Evolutionary conservation across 2,888 invertebrate species (phyloP).

Genomic region (Charanyca ferruginea): DNA sequence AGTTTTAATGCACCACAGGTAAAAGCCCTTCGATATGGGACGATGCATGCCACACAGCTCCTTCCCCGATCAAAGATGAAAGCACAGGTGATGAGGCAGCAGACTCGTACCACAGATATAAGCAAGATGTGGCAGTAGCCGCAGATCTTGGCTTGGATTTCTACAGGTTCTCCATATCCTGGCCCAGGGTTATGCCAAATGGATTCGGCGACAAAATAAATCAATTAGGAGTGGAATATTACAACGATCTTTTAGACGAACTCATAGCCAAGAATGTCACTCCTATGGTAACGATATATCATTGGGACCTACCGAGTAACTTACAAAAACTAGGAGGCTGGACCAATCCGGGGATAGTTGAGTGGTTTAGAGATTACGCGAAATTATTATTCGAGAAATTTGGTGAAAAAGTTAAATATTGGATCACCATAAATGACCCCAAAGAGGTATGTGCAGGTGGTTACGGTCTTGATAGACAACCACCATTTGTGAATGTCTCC

Average conservation of each 20-base stretch:
- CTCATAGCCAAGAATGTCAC: conserved; percentile 89
- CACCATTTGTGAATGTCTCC: conserved; percentile 80
- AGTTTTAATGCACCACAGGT: conserved; percentile 76
- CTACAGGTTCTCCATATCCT: conserved; percentile 92
- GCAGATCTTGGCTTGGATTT: conserved; percentile 86
- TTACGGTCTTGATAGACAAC: conserved; percentile 76
- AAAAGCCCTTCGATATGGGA: conserved; percentile 92
- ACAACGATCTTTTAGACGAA: conserved; percentile 92
- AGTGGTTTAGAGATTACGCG: conserved; percentile 91
- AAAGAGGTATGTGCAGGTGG: conserved; percentile 81
- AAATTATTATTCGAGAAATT: conserved; percentile 86
- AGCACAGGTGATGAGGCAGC: conserved; percentile 91
- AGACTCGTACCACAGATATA: conserved; percentile 92
- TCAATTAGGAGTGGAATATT: conserved; percentile 91
- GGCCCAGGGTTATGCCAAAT: conserved; percentile 92
- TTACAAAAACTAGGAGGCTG: conserved; percentile 91
- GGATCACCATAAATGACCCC: conserved; percentile 92
- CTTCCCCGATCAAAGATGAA: conserved; percentile 73
- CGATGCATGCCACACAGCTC: conserved; percentile 70
- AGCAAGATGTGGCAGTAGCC: conserved; percentile 87
- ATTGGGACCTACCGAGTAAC: conserved; percentile 92
- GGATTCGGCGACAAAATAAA: conserved; percentile 90
- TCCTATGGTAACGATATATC: conserved; percentile 92
- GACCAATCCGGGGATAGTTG: conserved; percentile 88
- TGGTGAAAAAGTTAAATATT: conserved; percentile 87